Evolutionary conservation across 2,888 invertebrate genomes (phyloP).

Genomic region (Ctenicera cuprea): DNA sequence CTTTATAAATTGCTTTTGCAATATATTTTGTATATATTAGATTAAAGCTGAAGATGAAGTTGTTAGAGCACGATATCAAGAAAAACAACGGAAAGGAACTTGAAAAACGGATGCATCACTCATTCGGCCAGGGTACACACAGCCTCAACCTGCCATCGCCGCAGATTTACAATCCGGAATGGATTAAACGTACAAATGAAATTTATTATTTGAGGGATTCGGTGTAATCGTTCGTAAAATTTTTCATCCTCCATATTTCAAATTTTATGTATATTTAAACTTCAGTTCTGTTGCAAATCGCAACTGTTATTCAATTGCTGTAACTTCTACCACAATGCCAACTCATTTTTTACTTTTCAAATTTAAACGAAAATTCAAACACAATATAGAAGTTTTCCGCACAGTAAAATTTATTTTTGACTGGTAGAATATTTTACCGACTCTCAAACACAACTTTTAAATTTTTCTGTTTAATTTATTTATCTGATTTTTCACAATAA

Average conservation of each 20-base stretch:
- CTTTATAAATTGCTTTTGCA: too few species aligned
- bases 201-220: constrained; percentile 43
- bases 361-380: neutral
- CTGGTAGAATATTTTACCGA: too few species aligned
- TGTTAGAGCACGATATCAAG: neutral
- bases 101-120: constrained; percentile 32
- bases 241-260: constrained; percentile 42
- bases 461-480: too few species aligned
- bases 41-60: neutral
- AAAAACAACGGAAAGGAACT: constrained; percentile 8
- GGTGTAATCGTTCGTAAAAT: constrained; percentile 42
- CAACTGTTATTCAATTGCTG: constrained; percentile 19
- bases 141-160: constrained; percentile 52
- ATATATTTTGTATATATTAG: neutral
- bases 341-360: constrained; percentile 12
- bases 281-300: constrained; percentile 30
- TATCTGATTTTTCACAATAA: too few species aligned
- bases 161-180: constrained; percentile 55
- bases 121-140: constrained; percentile 29
- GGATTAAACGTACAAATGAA: constrained; percentile 50
- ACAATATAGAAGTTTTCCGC: too few species aligned
- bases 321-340: neutral
- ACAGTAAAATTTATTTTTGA: too few species aligned
- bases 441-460: too few species aligned
- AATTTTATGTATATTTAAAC: constrained; percentile 42